These are phyloP conservation scores for Coenonympha glycerion DNA, from an alignment of 2,888 invertebrate species.

Conservation along the genomic window DNA sequence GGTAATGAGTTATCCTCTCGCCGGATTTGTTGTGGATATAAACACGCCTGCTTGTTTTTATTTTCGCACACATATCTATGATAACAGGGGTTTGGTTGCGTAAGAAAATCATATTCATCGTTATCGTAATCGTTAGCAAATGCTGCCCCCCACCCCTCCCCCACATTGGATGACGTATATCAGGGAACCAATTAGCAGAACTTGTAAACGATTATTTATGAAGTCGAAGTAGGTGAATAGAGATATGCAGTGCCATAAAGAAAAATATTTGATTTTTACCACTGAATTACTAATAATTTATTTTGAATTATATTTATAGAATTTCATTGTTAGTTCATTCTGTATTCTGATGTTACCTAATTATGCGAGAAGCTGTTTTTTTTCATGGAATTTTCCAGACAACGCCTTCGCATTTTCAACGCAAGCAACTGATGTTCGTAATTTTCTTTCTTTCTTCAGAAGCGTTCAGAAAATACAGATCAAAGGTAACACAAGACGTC, in stretches of 20 bases:
- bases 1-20: conserved; percentile 58
- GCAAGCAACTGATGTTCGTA: conserved; percentile 14
- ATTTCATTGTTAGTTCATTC: no score
- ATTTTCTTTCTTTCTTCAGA: not conserved
- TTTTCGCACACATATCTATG: not conserved
- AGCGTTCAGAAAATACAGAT: not conserved
- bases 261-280: not conserved
- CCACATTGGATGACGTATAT: no score
- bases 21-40: conserved; percentile 17
- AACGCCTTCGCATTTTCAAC: conserved; percentile 2
- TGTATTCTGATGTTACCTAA: no score
- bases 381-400: conserved; percentile 6
- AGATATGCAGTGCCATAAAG: not conserved
- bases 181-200: no score
- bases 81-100: no score
- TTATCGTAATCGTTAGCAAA: no score
- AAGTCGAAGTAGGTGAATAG: no score
- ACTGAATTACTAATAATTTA: no score
- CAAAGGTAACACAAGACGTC: not conserved
- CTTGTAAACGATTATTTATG: no score
- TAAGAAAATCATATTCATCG: no score
- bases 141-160: no score
- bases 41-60: conserved; percentile 1
- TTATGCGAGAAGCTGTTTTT: conserved; percentile 8
- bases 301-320: no score